Base-by-base conservation (phyloP, 2,797 vertebrate species). In the Acanthornis magna region DNA sequence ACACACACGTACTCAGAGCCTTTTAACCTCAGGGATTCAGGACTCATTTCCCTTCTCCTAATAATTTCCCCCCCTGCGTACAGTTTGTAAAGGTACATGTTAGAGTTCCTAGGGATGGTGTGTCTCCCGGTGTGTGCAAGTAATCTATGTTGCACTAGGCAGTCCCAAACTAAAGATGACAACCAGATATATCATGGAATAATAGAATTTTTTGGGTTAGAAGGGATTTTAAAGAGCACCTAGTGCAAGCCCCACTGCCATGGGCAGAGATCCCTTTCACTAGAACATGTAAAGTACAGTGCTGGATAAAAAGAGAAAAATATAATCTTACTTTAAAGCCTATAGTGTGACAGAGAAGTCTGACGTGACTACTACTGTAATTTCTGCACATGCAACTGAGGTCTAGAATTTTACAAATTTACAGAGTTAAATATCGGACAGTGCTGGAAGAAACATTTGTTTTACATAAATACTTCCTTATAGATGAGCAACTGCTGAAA, bases 391-490 rank as follows among this genome's bases (percentile, higher is more conserved):
- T 42, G n/a, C 7, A 62, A 18, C 51, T 54, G 40, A 73, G 32
- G 13, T 61, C 53, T 3, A 70, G 36, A 42, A 27, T 73, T 61
- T n/a, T 57, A 47, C 25, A 51, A 29, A 48, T n/a, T 61, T 63
- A 63, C 11, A 36, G 16, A 72, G 29, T 29, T 21, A 48, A 54
- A 12, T 50, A 5, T 21, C 42, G 58, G 15, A 34, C 50, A 32
- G 22, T 10, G 27, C 29, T 58, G 40, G 66, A 91, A 74, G 30
- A 60, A 85, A 45, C 3, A 45, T n/a, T 58, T 66, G 1, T 40
- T 74, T 85, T 3, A 7, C 0, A 0, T 55, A 88, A 74, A 57
- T 80, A 53, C 0, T 0, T 65, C 68, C 27, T 45, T 51, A 23
- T 3, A 71, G 32, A 34, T 50, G 40, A 32, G 12, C 23, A 91